Base-by-base conservation (phyloP, 2,888 invertebrate species). In the Andrena chrysosceles region DNA sequence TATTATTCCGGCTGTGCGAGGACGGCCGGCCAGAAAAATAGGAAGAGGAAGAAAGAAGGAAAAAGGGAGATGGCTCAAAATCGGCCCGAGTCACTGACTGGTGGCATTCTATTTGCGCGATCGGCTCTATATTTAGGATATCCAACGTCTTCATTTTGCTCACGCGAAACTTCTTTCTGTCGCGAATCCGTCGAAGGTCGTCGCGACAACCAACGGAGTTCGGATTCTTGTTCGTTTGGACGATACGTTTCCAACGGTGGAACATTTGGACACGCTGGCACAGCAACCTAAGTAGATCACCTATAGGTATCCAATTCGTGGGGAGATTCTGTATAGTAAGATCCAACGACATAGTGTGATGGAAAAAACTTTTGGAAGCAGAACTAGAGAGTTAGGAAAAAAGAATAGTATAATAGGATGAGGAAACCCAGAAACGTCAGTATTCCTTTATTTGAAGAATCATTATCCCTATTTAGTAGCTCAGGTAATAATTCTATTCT, bases 91-190 rank as follows among this genome's bases (percentile, higher is more conserved):
- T 87, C 87, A 87, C 67, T 85, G 87, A 87, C 87, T 87, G 87
- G 85, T 67, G 71, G 64, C 52, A 84, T 87, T 86, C 89, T 89
- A 90, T 89, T 89, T 88, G 81, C 81, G 81, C 81, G 84, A 89
- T 88, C 86, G 85, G 52, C 84, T 87, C 90, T 90, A 90, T 89
- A 83, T 90, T 90, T 90, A 90, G 87, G 82, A 72, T 73, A 70
- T 72, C 80, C 82, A 72, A 86, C 85, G 83, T 89, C 83, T 87
- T 86, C 88, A 80, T 79, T 81, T 87, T 77, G 77, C 74, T 64
- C 78, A 59, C 63, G 76, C 73, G 54, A 67, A 83, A 70, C 66
- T 71, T 62, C 67, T 73, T 63, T 23, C 77, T 84, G 85, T 84
- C 81, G 82, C 73, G 83, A 72, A 76, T 76, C 68, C 71, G 72